Conservation (phyloP, 1,140 invertebrate species). For the Drosophila ironensis region DNA sequence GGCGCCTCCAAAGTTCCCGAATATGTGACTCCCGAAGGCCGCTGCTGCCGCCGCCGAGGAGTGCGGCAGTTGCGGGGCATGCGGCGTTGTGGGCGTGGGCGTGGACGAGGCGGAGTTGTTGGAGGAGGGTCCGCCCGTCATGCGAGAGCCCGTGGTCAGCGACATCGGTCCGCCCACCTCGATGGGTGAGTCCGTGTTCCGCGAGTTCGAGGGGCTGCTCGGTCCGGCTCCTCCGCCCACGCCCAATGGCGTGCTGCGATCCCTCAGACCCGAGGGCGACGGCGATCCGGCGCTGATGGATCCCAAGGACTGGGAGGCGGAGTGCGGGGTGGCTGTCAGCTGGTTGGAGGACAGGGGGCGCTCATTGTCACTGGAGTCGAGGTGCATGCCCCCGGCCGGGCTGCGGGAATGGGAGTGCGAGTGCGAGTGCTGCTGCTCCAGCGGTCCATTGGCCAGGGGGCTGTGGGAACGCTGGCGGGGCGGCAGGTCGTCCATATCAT, state of each 20-base stretch:
- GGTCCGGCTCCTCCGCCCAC: constrained; percentile 16
- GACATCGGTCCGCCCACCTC: constrained; percentile 82
- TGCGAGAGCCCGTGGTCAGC: constrained; percentile 61
- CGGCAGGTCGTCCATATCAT: constrained; percentile 72
- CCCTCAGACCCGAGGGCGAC: constrained; percentile 67
- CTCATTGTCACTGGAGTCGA: constrained; percentile 77
- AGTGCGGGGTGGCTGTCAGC: constrained; percentile 68
- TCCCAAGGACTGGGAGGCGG: constrained; percentile 78
- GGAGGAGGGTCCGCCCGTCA: constrained; percentile 43
- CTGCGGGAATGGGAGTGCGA: constrained; percentile 54
- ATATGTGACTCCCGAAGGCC: constrained; percentile 74
- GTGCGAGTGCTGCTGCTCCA: constrained; percentile 51
- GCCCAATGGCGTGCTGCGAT: constrained; percentile 60
- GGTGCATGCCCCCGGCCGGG: constrained; percentile 54
- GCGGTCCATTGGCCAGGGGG: constrained; percentile 54
- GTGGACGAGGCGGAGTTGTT: constrained; percentile 69
- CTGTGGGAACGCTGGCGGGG: constrained; percentile 71
- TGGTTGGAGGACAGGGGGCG: constrained; percentile 77
- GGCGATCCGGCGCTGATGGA: constrained; percentile 81
- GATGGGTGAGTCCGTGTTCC: constrained; percentile 81
- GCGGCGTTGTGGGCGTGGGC: constrained; percentile 63
- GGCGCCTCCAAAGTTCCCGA: constrained; percentile 68
- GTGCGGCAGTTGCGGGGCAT: constrained; percentile 55
- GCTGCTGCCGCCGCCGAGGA: constrained; percentile 59
- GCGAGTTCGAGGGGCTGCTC: constrained; percentile 70